Percentiles rank a stretch among this genome's conserved stretches.
Evolutionary conservation across 2,797 vertebrate species (phyloP).

Genomic region (Tragopan temminckii): DNA sequence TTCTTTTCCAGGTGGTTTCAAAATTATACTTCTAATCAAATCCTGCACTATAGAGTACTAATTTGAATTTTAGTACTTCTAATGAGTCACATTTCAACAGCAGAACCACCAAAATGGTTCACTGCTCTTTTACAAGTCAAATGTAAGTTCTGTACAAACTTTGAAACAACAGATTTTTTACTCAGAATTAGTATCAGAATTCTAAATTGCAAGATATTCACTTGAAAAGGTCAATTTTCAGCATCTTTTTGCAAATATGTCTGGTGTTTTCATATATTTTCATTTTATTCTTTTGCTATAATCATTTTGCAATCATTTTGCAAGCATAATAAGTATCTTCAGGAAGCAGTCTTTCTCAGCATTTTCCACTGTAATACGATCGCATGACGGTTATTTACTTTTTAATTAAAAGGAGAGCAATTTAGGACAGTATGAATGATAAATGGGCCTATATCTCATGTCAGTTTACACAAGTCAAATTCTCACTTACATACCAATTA

Average conservation of each 20-base stretch:
- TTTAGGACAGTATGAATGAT: slow-evolving; percentile 71
- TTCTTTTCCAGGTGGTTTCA: background rate
- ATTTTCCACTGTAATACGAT: slow-evolving; percentile 64
- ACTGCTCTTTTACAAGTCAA: background rate
- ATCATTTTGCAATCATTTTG: background rate
- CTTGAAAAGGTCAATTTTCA: background rate
- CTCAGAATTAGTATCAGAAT: background rate
- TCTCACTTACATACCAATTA: background rate
- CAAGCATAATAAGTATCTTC: slow-evolving; percentile 52
- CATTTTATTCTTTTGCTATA: slow-evolving; percentile 44
- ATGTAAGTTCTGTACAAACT: background rate
- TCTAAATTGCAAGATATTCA: slow-evolving; percentile 32
- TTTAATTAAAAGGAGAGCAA: slow-evolving; percentile 82
- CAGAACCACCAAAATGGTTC: background rate
- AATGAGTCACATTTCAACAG: background rate
- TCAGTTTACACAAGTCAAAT: slow-evolving; percentile 60
- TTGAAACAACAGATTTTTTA: background rate
- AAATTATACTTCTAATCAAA: background rate
- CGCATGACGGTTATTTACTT: slow-evolving; percentile 77
- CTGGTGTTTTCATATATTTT: slow-evolving; percentile 14
- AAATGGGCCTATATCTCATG: slow-evolving; percentile 67
- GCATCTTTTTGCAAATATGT: background rate
- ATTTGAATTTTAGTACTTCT: background rate
- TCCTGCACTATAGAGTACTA: background rate
- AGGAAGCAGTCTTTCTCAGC: slow-evolving; percentile 56